Evolutionary conservation across 23 tunicate genomes (phyloP), one percentile per base, ranked within the genome.

Genomic region (Styela clava): DNA sequence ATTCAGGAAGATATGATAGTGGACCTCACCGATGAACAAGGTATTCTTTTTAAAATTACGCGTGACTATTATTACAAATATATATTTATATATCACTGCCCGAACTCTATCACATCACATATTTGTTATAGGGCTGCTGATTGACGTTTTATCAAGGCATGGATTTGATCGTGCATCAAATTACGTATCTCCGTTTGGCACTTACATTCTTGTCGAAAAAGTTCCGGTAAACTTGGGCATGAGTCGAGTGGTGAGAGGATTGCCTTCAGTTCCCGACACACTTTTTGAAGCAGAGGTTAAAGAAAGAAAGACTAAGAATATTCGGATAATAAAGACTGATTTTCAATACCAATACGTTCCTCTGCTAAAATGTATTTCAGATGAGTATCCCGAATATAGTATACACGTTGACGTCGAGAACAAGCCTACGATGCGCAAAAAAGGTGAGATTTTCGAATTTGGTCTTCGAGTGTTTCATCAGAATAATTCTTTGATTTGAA

Each of bases 11-110:
- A 81, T 1, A 83, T 73, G 61, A 67, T 62, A 5, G 63, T 89
- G 28, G 95, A 89, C 52, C 62, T 89, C 12, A 85, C 95, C 20
- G 89, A 89, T 61, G 95, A 89, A 89, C 74, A 84, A 23, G 95
- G 95, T 89, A 78, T 32, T 7, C 56, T 5, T 44, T 44, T 5
- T 44, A 44, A 44, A 12, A 12, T 44, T 44, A 44, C 56, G 56
- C 56, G 56, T 44, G 56, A 44, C 56, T 44, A 44, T 65, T 3
- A 16, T 26, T 65, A 3, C 16, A 5, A 9, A 26, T 25, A 26
- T 25, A 65, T 65, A 28, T 65, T 25, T 65, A 9, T 28, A 61
- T 61, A 19, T 21, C 19, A 19, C 21, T 61, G 19, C 21, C 21
- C 19, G 21, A 61, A 61, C 20, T 26, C 31, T 65, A 25, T 65